A percentile compares a stretch with the other conserved stretches of the same genome.
These are phyloP conservation scores for Hermaeophaga mercurialis DNA, from an alignment of 2,888 invertebrate genomes.

Conservation along the genomic window DNA sequence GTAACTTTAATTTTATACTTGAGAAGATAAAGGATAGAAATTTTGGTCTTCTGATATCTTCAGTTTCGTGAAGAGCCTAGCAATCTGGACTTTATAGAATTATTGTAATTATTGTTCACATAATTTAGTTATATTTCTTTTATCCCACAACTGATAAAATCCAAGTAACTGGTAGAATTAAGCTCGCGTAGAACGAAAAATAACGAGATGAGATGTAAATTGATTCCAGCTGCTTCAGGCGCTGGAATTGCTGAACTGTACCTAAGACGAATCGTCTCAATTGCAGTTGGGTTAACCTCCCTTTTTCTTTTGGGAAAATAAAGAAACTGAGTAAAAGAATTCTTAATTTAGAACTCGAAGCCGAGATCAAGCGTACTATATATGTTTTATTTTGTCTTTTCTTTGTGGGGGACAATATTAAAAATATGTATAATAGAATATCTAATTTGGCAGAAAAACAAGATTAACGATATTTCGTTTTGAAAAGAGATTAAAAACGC, in stretches of 20 bases:
- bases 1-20: no score
- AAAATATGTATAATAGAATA: no score
- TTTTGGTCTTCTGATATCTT: no score
- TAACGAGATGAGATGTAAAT: slow-evolving; percentile 56
- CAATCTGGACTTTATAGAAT: no score
- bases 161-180: slow-evolving; percentile 33
- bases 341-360: slow-evolving; percentile 4
- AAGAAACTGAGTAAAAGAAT: slow-evolving; percentile 7
- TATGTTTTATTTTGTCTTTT: no score
- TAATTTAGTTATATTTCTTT: neutral
- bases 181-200: slow-evolving; percentile 43
- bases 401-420: no score
- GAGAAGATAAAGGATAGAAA: no score
- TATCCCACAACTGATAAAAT: slow-evolving; percentile 8
- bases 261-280: slow-evolving; percentile 56
- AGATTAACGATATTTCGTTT: no score
- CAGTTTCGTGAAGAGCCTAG: no score
- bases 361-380: neutral
- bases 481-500: no score
- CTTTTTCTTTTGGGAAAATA: slow-evolving; percentile 23
- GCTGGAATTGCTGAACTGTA: slow-evolving; percentile 57
- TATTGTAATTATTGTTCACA: no score
- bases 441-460: no score
- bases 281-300: slow-evolving; percentile 54
- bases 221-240: slow-evolving; percentile 55